Conservation (phyloP, 2,888 invertebrate species). For the Nomada flava region DNA sequence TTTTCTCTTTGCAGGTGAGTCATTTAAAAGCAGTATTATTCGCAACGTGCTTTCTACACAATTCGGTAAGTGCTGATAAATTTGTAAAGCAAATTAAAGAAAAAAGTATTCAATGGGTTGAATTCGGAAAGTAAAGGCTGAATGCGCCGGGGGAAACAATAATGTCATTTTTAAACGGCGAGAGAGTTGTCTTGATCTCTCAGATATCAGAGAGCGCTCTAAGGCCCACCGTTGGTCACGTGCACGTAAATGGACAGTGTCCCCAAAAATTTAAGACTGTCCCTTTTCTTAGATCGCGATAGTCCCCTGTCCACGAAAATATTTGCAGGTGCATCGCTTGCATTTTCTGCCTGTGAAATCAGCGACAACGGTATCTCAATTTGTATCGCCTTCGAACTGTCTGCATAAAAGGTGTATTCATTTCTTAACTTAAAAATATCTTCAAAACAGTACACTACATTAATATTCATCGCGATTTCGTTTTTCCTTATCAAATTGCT, state of each 20-base stretch:
- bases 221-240: conserved; percentile 46
- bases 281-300: conserved; percentile 52
- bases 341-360: conserved; percentile 17
- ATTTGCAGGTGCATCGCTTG: conserved; percentile 48
- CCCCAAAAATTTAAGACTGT: conserved; percentile 46
- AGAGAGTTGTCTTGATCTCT: conserved; percentile 28
- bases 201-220: conserved; percentile 34
- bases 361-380: conserved; percentile 27
- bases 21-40: neutral
- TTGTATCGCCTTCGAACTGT: conserved; percentile 10
- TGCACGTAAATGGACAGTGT: conserved; percentile 50
- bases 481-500: too few relatives aligned
- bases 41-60: neutral
- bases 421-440: neutral
- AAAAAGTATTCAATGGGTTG: conserved; percentile 10
- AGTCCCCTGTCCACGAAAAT: conserved; percentile 38
- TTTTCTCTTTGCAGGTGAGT: conserved; percentile 72
- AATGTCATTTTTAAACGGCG: conserved; percentile 6
- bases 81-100: neutral
- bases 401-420: neutral
- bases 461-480: neutral
- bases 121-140: conserved; percentile 22
- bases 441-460: neutral
- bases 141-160: neutral
- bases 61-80: conserved; percentile 37